These are phyloP conservation scores for Takifugu flavidus DNA, from an alignment of 2,113 vertebrate genomes.

Conservation along the genomic window DNA sequence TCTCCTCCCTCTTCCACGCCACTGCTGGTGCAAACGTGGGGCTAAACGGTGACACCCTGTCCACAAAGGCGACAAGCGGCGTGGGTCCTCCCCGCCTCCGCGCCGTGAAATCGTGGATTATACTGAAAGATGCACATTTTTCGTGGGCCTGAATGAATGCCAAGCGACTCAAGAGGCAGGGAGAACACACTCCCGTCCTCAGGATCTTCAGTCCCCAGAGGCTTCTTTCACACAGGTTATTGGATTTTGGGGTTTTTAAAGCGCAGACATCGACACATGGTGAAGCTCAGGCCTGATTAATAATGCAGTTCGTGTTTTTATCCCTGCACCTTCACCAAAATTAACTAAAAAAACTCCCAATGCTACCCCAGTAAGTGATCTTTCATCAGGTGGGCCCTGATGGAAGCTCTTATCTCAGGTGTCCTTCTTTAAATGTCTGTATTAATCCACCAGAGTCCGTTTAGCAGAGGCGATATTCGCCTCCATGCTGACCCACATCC, in stretches of 20 bases:
- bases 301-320: slow-evolving; percentile 45
- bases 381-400: slow-evolving; percentile 6
- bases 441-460: slow-evolving; percentile 3
- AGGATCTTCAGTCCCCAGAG: slow-evolving; percentile 29
- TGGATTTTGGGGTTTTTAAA: slow-evolving; percentile 29
- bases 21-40: slow-evolving; percentile 22
- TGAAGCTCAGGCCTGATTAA: slow-evolving; percentile 26
- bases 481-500: slow-evolving; percentile 27
- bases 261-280: slow-evolving; percentile 39
- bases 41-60: slow-evolving; percentile 73
- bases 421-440: slow-evolving; percentile 7
- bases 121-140: slow-evolving; percentile 42
- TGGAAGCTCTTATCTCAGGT: slow-evolving; percentile 26
- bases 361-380: not conserved
- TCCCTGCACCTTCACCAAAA: slow-evolving; percentile 29
- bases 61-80: slow-evolving; percentile 62
- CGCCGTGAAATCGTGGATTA: slow-evolving; percentile 74
- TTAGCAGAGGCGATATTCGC: slow-evolving; percentile 12
- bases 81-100: slow-evolving; percentile 41
- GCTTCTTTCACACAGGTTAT: slow-evolving; percentile 51
- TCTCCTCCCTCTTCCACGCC: slow-evolving; percentile 31
- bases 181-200: slow-evolving; percentile 46
- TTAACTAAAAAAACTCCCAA: slow-evolving; percentile 25
- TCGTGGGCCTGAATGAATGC: slow-evolving; percentile 38
- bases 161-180: slow-evolving; percentile 36